phyloP scores from a whole-genome alignment of 2,888 invertebrate species.

The Polyploca ridens region DNA sequence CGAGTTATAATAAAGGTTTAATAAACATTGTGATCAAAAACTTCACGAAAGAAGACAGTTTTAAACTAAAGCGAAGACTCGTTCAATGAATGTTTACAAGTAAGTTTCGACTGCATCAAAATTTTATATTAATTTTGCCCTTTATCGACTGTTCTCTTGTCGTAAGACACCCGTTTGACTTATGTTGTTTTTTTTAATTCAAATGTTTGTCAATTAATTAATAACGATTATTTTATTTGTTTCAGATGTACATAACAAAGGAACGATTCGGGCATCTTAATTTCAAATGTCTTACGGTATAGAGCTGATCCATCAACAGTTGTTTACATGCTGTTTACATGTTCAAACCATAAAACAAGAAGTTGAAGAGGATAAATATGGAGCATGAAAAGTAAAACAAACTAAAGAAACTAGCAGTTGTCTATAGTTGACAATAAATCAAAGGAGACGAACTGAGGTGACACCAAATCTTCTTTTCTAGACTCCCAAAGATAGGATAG shows the following conservation, averaged over 20 bases:
- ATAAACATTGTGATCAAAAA: constrained; percentile 43
- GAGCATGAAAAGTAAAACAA: background rate
- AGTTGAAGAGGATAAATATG: too few species aligned
- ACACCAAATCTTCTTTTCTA: constrained; percentile 45
- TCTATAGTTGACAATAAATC: constrained; percentile 18
- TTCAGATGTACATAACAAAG: constrained; percentile 30
- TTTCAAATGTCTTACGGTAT: background rate
- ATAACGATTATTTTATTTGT: constrained; percentile 28
- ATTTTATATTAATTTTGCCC: constrained; percentile 15
- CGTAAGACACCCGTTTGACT: too few species aligned
- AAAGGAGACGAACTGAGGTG: constrained; percentile 45
- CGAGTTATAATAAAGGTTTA: constrained; percentile 58
- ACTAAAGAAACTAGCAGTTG: constrained; percentile 21
- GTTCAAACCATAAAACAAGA: background rate
- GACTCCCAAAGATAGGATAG: constrained; percentile 67
- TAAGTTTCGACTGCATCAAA: constrained; percentile 10
- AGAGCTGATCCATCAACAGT: background rate
- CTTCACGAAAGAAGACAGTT: constrained; percentile 30
- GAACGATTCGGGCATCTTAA: constrained; percentile 15
- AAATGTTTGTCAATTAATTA: background rate
- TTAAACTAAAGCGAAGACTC: constrained; percentile 25
- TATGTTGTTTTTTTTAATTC: background rate
- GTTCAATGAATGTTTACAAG: constrained; percentile 28
- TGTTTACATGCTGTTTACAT: background rate
- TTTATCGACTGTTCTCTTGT: background rate